A percentile compares a stretch with the other conserved stretches of the same genome.
Conservation (phyloP, 2,888 invertebrate genomes). For the Tridacna gigas region DNA sequence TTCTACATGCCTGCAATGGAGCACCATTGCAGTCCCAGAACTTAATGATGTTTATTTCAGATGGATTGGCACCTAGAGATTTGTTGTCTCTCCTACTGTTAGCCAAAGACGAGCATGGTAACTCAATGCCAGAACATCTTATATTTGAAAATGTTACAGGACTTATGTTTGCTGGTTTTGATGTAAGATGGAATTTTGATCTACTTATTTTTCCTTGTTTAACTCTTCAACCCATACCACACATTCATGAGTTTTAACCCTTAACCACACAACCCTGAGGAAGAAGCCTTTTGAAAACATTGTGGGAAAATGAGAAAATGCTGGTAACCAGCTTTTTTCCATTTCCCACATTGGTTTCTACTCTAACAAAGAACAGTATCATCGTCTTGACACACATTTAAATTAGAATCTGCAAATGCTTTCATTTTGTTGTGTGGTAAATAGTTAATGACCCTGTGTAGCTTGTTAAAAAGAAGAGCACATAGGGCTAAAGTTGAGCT, state of each 20-base stretch:
- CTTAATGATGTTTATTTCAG: background rate
- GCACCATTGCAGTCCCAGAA: too few species aligned
- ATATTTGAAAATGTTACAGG: conserved; percentile 76
- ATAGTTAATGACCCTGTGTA: too few species aligned
- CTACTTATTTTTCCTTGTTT: too few species aligned
- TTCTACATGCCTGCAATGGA: too few species aligned
- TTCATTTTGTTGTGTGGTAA: too few species aligned
- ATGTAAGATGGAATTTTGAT: conserved; percentile 65
- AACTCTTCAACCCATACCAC: too few species aligned
- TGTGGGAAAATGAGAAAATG: too few species aligned
- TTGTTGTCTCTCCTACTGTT: conserved; percentile 71
- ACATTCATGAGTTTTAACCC: too few species aligned
- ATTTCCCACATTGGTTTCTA: background rate
- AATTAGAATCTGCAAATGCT: background rate
- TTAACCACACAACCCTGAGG: too few species aligned
- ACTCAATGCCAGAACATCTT: conserved; percentile 67
- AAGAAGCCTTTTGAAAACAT: too few species aligned
- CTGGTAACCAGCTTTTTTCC: conserved; percentile 6
- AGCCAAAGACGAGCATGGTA: conserved; percentile 75
- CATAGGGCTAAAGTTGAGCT: too few species aligned
- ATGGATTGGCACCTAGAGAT: conserved; percentile 46
- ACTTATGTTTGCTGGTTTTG: conserved; percentile 80
- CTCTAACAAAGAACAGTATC: background rate
- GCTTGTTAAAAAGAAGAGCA: too few species aligned
- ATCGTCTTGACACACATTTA: background rate